Evolutionary conservation across 1,140 invertebrate genomes (phyloP).

Genomic region (Listronotus bonariensis): DNA sequence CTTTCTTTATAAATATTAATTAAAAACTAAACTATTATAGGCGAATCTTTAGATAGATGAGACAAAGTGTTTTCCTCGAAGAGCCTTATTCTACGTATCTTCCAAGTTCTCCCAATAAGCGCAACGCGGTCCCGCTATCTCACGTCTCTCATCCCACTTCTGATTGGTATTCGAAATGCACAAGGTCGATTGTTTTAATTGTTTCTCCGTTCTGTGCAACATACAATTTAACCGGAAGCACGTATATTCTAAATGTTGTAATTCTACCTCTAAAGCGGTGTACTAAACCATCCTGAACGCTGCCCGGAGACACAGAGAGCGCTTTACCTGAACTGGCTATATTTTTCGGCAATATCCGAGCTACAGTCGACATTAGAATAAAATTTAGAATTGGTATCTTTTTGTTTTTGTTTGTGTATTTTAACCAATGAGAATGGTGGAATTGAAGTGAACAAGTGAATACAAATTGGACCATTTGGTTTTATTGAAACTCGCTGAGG

Average conservation of each 20-base stretch:
- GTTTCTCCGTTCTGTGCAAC: slow-evolving; percentile 32
- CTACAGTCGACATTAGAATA: slow-evolving; percentile 33
- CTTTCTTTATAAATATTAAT: too few species aligned
- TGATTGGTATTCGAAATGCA: slow-evolving; percentile 12
- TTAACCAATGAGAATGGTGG: slow-evolving; percentile 28
- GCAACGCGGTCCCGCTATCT: not conserved
- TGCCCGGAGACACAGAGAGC: slow-evolving; percentile 24
- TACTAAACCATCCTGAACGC: slow-evolving; percentile 31
- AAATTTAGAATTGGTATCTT: slow-evolving; percentile 29
- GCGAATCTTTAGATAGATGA: too few species aligned
- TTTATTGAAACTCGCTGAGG: slow-evolving; percentile 7
- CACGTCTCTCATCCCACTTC: slow-evolving; percentile 7
- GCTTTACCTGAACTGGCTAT: slow-evolving; percentile 29
- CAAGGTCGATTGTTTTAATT: slow-evolving; percentile 32
- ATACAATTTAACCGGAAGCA: slow-evolving; percentile 31
- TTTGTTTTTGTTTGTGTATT: slow-evolving; percentile 28
- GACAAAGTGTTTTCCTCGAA: not conserved
- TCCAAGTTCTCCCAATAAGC: slow-evolving; percentile 5
- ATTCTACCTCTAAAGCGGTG: slow-evolving; percentile 30
- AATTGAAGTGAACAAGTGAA: slow-evolving; percentile 27
- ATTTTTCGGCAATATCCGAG: slow-evolving; percentile 33
- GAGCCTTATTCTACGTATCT: not conserved
- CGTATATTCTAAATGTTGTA: slow-evolving; percentile 34
- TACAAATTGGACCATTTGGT: slow-evolving; percentile 16
- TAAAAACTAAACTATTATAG: too few species aligned